A percentile compares a stretch with the other conserved stretches of the same genome.
Evolutionary conservation across 2,888 invertebrate genomes (phyloP).

Genomic region (Heliconius ethilla): DNA sequence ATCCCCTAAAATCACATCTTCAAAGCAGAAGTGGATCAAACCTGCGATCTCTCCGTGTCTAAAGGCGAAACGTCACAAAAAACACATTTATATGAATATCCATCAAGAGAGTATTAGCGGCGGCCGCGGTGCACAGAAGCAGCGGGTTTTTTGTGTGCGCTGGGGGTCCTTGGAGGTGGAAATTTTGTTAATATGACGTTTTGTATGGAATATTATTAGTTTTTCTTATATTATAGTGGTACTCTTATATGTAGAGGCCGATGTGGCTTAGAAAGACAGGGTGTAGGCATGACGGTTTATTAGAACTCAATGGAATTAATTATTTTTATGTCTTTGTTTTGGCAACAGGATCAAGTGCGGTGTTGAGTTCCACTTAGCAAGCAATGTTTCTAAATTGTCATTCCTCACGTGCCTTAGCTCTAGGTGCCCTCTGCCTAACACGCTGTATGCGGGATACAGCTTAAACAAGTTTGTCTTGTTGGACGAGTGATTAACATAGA

Average conservation of each 20-base stretch:
- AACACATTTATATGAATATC: conserved; percentile 62
- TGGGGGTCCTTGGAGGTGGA: conserved; percentile 25
- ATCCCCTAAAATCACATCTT: background rate
- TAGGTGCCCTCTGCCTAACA: too few species aligned
- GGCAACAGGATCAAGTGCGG: background rate
- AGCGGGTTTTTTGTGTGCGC: conserved; percentile 58
- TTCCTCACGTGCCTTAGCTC: too few species aligned
- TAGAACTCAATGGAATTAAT: background rate
- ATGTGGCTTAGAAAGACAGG: background rate
- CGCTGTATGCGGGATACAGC: too few species aligned
- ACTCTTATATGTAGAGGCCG: background rate
- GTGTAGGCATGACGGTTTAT: background rate
- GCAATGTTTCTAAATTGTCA: background rate
- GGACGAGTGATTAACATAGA: too few species aligned
- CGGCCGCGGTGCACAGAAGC: conserved; percentile 56
- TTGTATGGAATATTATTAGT: conserved; percentile 10
- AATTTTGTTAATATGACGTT: conserved; percentile 3
- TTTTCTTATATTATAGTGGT: background rate
- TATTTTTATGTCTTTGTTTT: background rate
- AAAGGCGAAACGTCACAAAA: conserved; percentile 57
- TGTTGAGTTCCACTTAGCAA: background rate
- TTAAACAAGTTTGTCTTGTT: too few species aligned
- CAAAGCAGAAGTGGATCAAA: conserved; percentile 49
- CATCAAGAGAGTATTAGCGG: conserved; percentile 75
- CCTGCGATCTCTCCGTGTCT: conserved; percentile 46